These are phyloP conservation scores for Sinosuthora webbiana DNA, from an alignment of 2,113 vertebrate genomes.

Conservation along the genomic window DNA sequence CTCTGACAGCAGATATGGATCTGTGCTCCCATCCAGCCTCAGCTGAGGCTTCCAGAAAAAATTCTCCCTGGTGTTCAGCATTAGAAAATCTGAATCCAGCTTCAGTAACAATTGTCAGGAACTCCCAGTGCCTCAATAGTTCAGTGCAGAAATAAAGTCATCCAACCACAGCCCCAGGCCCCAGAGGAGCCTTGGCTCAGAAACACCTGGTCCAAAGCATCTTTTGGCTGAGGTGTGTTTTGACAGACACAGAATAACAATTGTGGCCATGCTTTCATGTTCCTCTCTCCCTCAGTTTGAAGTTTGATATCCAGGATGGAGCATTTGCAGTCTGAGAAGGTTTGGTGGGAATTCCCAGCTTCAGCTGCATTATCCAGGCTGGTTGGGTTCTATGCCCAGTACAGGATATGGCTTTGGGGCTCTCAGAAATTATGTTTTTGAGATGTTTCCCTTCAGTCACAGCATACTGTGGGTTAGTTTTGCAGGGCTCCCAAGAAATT, in stretches of 20 bases:
- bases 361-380: not conserved
- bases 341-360: not conserved
- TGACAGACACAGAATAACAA: not conserved
- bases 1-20: not conserved
- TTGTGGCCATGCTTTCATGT: not conserved
- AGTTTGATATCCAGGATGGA: not conserved
- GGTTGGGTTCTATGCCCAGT: not conserved
- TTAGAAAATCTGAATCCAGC: not conserved
- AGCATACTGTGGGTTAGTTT: not conserved
- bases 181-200: not conserved
- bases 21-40: not conserved
- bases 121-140: not conserved
- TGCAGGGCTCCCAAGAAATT: not conserved
- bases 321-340: not conserved
- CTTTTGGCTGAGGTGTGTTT: not conserved
- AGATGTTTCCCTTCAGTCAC: not conserved
- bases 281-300: not conserved
- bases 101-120: not conserved
- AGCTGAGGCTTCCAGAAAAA: not conserved
- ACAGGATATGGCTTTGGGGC: not conserved
- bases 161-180: not conserved
- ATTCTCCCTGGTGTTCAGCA: not conserved
- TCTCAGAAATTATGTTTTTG: not conserved
- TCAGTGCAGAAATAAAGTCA: not conserved
- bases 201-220: not conserved